Evolutionary conservation across 2,888 invertebrate species (phyloP).

Genomic region (Lissocephala sabroskyi): DNA sequence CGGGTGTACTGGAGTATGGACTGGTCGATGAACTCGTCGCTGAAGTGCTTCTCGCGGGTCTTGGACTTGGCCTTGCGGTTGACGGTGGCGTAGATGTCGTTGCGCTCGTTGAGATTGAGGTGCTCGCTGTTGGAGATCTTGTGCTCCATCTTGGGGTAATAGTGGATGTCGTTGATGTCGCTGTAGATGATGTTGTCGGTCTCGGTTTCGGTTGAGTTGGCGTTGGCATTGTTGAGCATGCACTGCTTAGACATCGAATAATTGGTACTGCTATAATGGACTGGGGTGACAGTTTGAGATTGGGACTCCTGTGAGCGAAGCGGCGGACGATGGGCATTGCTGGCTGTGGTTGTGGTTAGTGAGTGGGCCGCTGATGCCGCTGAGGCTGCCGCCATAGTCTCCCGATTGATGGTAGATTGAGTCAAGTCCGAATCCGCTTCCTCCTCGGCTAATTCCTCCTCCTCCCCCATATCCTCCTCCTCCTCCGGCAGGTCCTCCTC

Average conservation of each 20-base stretch:
- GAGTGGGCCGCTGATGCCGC: slow-evolving; percentile 57
- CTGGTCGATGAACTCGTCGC: slow-evolving; percentile 72
- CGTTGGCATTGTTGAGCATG: slow-evolving; percentile 70
- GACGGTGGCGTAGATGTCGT: slow-evolving; percentile 72
- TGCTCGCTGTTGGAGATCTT: slow-evolving; percentile 69
- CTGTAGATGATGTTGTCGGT: slow-evolving; percentile 72
- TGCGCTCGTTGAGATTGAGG: slow-evolving; percentile 67
- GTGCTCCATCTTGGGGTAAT: slow-evolving; percentile 68
- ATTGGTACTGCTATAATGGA: slow-evolving; percentile 73
- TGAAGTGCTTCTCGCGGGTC: slow-evolving; percentile 69
- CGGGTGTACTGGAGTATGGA: slow-evolving; percentile 68
- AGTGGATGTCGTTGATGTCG: slow-evolving; percentile 72
- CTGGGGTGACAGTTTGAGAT: slow-evolving; percentile 71
- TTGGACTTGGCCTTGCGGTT: slow-evolving; percentile 72
- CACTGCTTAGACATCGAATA: slow-evolving; percentile 73
- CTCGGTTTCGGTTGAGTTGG: slow-evolving; percentile 71
- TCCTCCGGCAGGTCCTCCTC: slow-evolving; percentile 64
- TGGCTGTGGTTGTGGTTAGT: no score
- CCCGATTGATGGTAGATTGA: slow-evolving; percentile 75
- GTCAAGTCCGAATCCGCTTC: slow-evolving; percentile 73
- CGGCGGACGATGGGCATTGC: slow-evolving; percentile 70
- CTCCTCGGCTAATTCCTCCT: slow-evolving; percentile 70
- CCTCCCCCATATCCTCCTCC: slow-evolving; percentile 66
- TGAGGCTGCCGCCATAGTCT: slow-evolving; percentile 69
- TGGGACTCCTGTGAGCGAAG: slow-evolving; percentile 71